Evolutionary conservation across 2,113 vertebrate species (phyloP).

Genomic region (Telmatochromis brichardi): DNA sequence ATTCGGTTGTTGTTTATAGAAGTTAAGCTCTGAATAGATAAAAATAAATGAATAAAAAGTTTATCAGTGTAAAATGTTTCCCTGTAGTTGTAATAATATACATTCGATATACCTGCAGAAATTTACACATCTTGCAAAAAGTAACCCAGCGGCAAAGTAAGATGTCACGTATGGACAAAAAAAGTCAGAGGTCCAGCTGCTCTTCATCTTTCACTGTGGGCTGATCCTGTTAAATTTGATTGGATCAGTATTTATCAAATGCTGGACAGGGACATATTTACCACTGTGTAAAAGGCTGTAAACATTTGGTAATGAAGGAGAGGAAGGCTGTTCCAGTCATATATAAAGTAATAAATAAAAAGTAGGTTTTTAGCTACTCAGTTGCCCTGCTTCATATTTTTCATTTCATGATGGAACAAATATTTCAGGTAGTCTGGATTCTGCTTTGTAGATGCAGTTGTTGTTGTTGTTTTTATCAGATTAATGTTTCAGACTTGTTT

Average conservation of each 20-base stretch:
- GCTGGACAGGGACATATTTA: not conserved
- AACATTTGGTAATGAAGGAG: not conserved
- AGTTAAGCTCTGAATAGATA: not conserved
- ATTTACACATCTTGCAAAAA: not conserved
- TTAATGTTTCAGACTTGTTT: not conserved
- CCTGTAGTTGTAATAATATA: accelerated
- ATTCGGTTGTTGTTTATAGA: accelerated
- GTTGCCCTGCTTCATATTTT: not conserved
- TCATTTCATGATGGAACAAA: accelerated
- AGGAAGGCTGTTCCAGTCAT: not conserved
- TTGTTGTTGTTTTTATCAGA: accelerated
- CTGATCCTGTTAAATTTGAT: not conserved
- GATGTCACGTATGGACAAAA: not conserved
- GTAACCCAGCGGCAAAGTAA: not conserved
- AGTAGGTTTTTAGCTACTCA: accelerated
- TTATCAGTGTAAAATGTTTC: accelerated
- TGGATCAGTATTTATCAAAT: accelerated
- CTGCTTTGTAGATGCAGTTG: too few species aligned
- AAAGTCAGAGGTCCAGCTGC: accelerated
- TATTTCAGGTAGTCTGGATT: not conserved
- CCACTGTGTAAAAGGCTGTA: accelerated
- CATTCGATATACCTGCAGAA: not conserved
- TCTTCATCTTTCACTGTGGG: not conserved
- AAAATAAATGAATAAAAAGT: accelerated
- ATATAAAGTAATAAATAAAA: not conserved